Evolutionary conservation across 1,140 invertebrate genomes (phyloP).

Genomic region (Ganaspis sp.): DNA sequence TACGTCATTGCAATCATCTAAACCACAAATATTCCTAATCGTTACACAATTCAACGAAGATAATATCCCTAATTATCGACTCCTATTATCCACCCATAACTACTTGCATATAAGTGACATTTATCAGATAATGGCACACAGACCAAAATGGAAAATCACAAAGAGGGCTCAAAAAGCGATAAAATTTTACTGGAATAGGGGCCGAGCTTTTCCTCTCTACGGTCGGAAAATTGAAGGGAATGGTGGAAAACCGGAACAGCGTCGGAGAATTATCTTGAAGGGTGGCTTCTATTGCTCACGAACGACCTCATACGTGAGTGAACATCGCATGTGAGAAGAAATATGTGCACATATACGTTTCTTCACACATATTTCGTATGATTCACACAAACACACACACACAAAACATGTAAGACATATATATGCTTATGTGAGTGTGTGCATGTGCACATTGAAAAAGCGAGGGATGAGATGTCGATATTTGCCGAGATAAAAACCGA

Average conservation of each 20-base stretch:
- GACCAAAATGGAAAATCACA: neutral
- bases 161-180: slow-evolving; percentile 33
- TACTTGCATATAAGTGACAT: neutral
- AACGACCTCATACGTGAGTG: slow-evolving; percentile 5
- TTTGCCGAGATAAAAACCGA: slow-evolving; percentile 22
- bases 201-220: slow-evolving; percentile 34
- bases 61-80: slow-evolving; percentile 8
- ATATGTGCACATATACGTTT: neutral
- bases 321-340: slow-evolving; percentile 30
- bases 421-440: neutral
- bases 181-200: slow-evolving; percentile 39
- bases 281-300: slow-evolving; percentile 40
- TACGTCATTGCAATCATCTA: neutral
- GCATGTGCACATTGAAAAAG: neutral
- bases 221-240: slow-evolving; percentile 30
- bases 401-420: too few relatives aligned
- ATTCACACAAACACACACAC: too few relatives aligned
- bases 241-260: slow-evolving; percentile 22
- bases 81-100: neutral
- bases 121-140: neutral
- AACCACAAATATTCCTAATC: slow-evolving; percentile 1
- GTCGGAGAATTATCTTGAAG: neutral
- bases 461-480: slow-evolving; percentile 28
- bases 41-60: neutral
- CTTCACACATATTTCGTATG: too few relatives aligned